Evolutionary conservation across 2,797 vertebrate species (phyloP), one percentile per base, ranked within the genome.

Genomic region (Odontamblyopus rebecca): DNA sequence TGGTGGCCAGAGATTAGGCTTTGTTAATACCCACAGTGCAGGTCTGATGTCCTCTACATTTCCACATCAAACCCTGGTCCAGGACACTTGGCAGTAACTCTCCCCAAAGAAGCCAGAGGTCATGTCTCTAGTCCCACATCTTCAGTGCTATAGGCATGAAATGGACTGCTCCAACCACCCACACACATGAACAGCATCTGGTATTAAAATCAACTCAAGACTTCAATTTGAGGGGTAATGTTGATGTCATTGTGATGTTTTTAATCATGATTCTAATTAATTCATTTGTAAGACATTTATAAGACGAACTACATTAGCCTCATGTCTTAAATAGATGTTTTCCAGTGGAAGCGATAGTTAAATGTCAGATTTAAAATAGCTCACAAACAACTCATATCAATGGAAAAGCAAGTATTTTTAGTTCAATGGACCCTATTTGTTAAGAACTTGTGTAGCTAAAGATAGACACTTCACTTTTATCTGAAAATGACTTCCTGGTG

Each of bases 291-390:
- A 15, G 44, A 12, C 5, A 19, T 30, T 53, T 23, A 50, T n/a
- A 56, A 30, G 65, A 38, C 4, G 4, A 48, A 60, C 13, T 35
- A 61, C 18, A 69, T 61, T 27, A 15, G 23, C 18, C 71, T 19
- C 48, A 53, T 63, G 61, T 72, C 61, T 75, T 70, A 68, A 11
- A 27, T 56, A 32, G 53, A 50, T 48, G 32, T 41, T 69, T 80
- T 76, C 67, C 62, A 68, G 38, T 76, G 57, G 41, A 74, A 74
- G 75, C 66, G 54, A 81, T 38, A 74, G 69, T 60, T 27, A 80
- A 82, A 81, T 70, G 83, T 82, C 78, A 77, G 11, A 73, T 80
- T 81, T 19, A 80, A 88, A 89, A 90, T 89, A 90, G 81, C 77
- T 83, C 62, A 44, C 67, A 85, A 78, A 80, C 63, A 68, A 68